Evolutionary conservation across 64 coral and sea anemone genomes (phyloP), one percentile per base, ranked within the genome.

Genomic region (Trachythela sp.): DNA sequence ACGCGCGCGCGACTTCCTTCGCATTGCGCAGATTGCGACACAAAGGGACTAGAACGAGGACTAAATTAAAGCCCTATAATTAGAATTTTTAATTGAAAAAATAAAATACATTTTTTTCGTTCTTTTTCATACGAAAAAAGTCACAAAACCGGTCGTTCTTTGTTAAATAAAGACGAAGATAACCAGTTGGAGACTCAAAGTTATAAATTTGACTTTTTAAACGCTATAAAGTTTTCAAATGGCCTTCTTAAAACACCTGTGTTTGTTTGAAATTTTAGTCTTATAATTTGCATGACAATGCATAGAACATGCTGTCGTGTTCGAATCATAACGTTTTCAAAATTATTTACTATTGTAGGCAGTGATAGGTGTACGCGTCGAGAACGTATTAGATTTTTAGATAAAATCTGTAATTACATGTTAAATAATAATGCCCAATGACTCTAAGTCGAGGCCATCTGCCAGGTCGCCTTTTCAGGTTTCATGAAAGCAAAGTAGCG

Each of bases 281-380:
- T 7, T 17, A 9, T 80, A 80, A 80, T 80, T 80, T 80, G 33
- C 75, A 80, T 80, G 37, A 80, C 75, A 80, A 80, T 35, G 56
- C 15, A n/a, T 64, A 29, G 75, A 80, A 80, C 75, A 80, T 39
- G 75, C 75, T 80, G 75, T 80, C 37, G 75, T 39, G 56, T 64
- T 26, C 26, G 56, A 64, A n/a, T 64, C 56, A 64, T 64, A n/a
- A 27, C 56, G 56, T 64, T 64, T 26, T 27, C 20, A 64, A 27
- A 27, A 24, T 64, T 64, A 64, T 64, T 64, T 64, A 64, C 26
- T 45, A 11, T 27, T 64, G 56, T 27, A 26, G 26, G 26, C 20
- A 64, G 56, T 64, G 26, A 64, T 64, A 64, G 56, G 26, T n/a
- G 56, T 8, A 64, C 15, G 56, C 26, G 56, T 64, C 56, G 56